Percentiles rank a stretch among this genome's conserved stretches.
Conservation (phyloP, 2,113 vertebrate species). For the Spilogale gracilis region DNA sequence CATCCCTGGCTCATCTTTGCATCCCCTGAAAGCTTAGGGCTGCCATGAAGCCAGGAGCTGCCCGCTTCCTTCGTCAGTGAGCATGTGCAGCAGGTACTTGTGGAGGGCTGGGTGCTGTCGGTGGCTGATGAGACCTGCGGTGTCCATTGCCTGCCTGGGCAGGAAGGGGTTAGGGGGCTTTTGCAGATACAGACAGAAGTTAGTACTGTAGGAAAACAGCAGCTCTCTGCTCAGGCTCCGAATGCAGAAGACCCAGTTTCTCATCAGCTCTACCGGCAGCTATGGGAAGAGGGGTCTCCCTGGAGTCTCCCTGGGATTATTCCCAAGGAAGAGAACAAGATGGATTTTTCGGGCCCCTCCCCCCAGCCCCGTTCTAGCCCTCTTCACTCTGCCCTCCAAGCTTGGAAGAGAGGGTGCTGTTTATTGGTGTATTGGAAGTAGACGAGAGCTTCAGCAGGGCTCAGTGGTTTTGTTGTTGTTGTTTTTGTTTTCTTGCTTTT, state of each 20-base stretch:
- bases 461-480: not conserved
- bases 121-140: not conserved
- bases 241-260: not conserved
- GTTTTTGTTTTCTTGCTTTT: not conserved
- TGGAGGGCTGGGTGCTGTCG: not conserved
- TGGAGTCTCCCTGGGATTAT: not conserved
- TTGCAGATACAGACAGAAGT: not conserved
- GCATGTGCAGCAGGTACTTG: not conserved
- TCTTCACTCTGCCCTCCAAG: not conserved
- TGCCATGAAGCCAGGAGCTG: too few species aligned
- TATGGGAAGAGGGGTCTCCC: not conserved
- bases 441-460: not conserved
- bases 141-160: too few species aligned
- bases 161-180: not conserved
- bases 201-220: not conserved
- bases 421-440: not conserved
- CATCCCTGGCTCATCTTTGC: not conserved
- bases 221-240: not conserved
- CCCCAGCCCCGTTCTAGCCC: not conserved
- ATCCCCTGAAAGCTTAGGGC: not conserved
- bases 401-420: too few species aligned
- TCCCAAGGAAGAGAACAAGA: not conserved
- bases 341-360: not conserved
- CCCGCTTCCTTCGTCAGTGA: rapidly evolving
- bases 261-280: rapidly evolving